phyloP scores from a whole-genome alignment of 2,888 invertebrate species.

The Orchesella flavescens region DNA sequence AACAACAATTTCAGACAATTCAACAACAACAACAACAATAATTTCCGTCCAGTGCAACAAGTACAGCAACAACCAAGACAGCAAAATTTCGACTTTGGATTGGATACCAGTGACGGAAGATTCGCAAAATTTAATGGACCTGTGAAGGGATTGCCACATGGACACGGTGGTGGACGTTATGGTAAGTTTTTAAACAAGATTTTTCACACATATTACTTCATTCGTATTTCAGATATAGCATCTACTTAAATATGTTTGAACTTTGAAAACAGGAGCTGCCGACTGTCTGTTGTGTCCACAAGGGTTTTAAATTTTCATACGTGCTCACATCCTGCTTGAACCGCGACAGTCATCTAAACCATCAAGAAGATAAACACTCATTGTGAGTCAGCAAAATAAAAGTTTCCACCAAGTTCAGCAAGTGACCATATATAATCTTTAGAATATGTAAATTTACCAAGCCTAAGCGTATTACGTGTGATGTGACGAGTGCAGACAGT shows the following conservation, averaged over 20 bases:
- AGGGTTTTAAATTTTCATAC: conserved; percentile 28
- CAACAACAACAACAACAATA: conserved; percentile 55
- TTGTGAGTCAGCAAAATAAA: conserved; percentile 4
- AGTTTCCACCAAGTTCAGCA: conserved; percentile 34
- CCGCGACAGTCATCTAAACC: not conserved
- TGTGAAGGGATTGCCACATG: conserved; percentile 59
- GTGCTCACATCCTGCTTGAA: not conserved
- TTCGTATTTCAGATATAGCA: too few relatives aligned
- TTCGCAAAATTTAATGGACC: conserved; percentile 64
- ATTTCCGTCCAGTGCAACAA: conserved; percentile 26
- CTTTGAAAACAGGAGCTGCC: too few relatives aligned
- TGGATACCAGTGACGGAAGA: conserved; percentile 61
- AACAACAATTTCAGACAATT: conserved; percentile 45
- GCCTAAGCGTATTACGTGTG: too few relatives aligned
- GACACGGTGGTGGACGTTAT: conserved; percentile 62
- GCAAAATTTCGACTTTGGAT: conserved; percentile 50
- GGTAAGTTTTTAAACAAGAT: conserved; percentile 45
- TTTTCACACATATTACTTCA: not conserved
- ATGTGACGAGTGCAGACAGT: too few relatives aligned
- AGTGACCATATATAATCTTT: conserved; percentile 21
- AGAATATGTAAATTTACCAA: too few relatives aligned
- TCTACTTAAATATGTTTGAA: too few relatives aligned
- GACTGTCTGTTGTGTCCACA: conserved; percentile 62
- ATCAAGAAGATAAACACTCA: not conserved
- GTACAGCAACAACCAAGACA: conserved; percentile 43